Conservation (phyloP, 2,797 vertebrate genomes). For the Ptychobarbus kaznakovi region DNA sequence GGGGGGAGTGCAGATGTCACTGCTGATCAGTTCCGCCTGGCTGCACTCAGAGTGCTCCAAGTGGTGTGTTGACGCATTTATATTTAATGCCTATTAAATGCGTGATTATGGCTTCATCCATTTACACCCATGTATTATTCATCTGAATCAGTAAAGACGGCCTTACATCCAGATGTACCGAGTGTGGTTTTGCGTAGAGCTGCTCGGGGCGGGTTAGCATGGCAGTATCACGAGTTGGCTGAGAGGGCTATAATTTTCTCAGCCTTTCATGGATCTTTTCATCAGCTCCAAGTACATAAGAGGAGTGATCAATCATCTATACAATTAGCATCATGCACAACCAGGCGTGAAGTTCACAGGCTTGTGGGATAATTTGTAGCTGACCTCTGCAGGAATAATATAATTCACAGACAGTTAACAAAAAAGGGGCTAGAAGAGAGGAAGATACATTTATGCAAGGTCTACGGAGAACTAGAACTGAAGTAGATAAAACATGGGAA, state of each 20-base stretch:
- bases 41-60: not conserved
- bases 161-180: conserved; percentile 66
- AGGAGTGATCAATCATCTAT: conserved; percentile 46
- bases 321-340: conserved; percentile 45
- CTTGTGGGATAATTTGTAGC: conserved; percentile 33
- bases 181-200: conserved; percentile 62
- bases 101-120: conserved; percentile 74
- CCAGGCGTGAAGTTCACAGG: conserved; percentile 50
- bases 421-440: conserved; percentile 38
- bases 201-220: conserved; percentile 66
- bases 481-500: not conserved
- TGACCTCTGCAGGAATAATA: conserved; percentile 45
- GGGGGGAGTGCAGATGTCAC: not conserved
- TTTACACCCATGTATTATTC: conserved; percentile 78
- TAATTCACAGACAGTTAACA: conserved; percentile 45
- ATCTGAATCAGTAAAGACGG: conserved; percentile 67
- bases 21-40: conserved; percentile 13
- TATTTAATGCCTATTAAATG: conserved; percentile 75
- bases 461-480: not conserved
- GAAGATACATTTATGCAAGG: not conserved
- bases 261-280: conserved; percentile 70
- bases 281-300: conserved; percentile 69
- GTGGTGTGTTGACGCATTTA: conserved; percentile 61
- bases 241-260: conserved; percentile 73
- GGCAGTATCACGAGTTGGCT: conserved; percentile 64